Percentiles rank a stretch among this genome's conserved stretches.
Conservation (phyloP, 1,140 invertebrate genomes). For the Stenopsyche tienmushanensis region DNA sequence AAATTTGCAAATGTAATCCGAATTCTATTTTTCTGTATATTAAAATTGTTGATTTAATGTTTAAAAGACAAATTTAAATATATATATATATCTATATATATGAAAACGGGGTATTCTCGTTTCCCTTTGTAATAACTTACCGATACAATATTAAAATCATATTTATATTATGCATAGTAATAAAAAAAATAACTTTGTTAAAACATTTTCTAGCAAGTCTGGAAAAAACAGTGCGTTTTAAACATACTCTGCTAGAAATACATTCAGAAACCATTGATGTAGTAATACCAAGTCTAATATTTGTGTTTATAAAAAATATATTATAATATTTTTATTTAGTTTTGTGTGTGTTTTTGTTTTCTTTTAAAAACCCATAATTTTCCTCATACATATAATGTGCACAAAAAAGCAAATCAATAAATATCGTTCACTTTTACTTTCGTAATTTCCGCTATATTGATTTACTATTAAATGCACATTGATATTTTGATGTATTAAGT, state of each 20-base stretch:
- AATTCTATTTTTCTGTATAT: slow-evolving; percentile 11
- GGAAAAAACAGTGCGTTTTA: slow-evolving; percentile 27
- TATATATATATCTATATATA: slow-evolving; percentile 8
- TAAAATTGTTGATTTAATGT: slow-evolving; percentile 24
- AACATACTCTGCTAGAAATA: slow-evolving; percentile 37
- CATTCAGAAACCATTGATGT: slow-evolving; percentile 39
- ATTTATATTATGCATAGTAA: slow-evolving; percentile 8
- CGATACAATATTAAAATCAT: not conserved
- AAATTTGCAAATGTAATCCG: too few relatives aligned
- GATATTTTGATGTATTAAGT: not conserved
- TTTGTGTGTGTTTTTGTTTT: slow-evolving; percentile 39
- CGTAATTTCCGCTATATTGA: too few relatives aligned
- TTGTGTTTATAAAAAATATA: slow-evolving; percentile 43
- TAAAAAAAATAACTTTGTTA: slow-evolving; percentile 35
- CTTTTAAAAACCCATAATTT: not conserved
- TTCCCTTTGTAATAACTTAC: not conserved
- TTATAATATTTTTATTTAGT: slow-evolving; percentile 43
- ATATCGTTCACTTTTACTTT: too few relatives aligned
- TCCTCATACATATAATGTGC: not conserved
- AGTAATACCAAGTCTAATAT: slow-evolving; percentile 40
- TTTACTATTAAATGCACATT: not conserved
- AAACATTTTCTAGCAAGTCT: slow-evolving; percentile 25
- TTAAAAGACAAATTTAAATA: slow-evolving; percentile 4
- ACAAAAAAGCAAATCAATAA: too few relatives aligned
- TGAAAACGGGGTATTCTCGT: not conserved